A percentile compares a stretch with the other conserved stretches of the same genome.
phyloP scores from a whole-genome alignment of 2,888 invertebrate species.

The Eupithecia pulchellata region DNA sequence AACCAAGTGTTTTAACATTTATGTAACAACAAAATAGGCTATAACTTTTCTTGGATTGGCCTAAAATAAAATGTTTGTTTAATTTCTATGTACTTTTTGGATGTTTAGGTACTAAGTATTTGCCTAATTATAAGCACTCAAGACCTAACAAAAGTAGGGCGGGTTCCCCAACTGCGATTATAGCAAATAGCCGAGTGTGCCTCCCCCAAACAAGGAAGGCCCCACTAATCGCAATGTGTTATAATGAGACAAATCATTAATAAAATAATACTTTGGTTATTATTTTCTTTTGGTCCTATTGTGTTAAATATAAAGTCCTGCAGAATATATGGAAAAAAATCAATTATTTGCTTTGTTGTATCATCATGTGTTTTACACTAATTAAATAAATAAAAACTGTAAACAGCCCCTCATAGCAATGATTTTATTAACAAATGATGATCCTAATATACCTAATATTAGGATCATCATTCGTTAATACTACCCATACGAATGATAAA shows the following conservation, averaged over 20 bases:
- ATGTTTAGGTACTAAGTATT: not conserved
- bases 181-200: no score
- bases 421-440: no score
- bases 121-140: not conserved
- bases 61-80: conserved; percentile 33
- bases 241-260: not conserved
- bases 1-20: not conserved
- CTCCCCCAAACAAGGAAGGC: no score
- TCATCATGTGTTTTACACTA: not conserved
- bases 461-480: no score
- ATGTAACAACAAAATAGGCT: not conserved
- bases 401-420: not conserved
- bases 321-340: no score
- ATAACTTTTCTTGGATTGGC: conserved; percentile 41
- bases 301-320: no score
- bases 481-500: no score
- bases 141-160: not conserved
- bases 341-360: not conserved
- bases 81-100: not conserved
- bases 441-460: no score
- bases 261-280: no score
- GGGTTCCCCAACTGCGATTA: no score
- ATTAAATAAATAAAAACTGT: not conserved
- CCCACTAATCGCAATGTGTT: no score
- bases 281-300: no score